Evolutionary conservation across 2,888 invertebrate species (phyloP).

Genomic region (Odontothrips loti): DNA sequence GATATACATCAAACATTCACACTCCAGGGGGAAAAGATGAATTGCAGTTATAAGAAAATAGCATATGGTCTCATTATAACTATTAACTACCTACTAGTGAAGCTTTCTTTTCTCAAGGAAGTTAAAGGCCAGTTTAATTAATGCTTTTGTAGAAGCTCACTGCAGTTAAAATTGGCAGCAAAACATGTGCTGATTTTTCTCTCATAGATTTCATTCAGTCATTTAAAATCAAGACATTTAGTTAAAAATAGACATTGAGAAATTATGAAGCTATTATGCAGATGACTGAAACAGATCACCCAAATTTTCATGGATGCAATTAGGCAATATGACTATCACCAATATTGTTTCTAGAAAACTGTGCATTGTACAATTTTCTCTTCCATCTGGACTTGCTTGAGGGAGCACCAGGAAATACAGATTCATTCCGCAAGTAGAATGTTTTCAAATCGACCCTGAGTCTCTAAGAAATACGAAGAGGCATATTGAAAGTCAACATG

Average conservation of each 20-base stretch:
- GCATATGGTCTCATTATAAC: neutral
- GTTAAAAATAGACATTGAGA: neutral
- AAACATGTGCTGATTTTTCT: neutral
- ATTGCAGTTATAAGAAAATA: neutral
- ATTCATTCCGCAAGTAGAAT: no score
- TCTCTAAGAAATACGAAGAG: no score
- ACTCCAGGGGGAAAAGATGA: neutral
- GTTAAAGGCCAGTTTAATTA: neutral
- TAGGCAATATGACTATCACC: neutral
- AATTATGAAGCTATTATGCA: no score
- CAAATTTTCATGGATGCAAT: neutral
- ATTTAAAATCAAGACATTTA: neutral
- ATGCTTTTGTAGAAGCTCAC: neutral
- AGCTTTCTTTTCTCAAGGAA: no score
- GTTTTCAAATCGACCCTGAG: no score
- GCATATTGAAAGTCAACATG: no score
- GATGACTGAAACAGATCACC: no score
- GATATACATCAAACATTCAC: neutral
- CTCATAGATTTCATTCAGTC: neutral
- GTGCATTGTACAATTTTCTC: neutral
- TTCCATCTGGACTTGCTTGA: no score
- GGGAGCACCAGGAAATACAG: no score
- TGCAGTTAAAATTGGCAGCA: neutral
- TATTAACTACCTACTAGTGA: neutral
- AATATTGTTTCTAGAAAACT: neutral